These are phyloP conservation scores for Umimayanthus kanabou DNA, from an alignment of 92 coral and sea anemone species.

Conservation along the genomic window DNA sequence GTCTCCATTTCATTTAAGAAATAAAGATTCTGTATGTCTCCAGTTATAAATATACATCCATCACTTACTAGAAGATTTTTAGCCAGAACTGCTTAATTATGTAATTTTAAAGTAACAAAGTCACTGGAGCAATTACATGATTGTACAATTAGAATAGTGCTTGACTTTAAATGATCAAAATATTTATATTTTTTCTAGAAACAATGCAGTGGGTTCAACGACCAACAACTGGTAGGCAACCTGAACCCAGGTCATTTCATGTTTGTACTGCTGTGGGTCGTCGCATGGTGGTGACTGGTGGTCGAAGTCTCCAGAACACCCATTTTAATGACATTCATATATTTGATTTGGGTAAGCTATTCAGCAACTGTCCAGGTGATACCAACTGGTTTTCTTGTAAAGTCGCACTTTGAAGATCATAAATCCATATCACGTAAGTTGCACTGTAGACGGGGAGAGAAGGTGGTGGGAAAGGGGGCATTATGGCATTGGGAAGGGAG, in stretches of 20 bases:
- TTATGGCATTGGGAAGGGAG: no score
- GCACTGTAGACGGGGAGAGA: no score
- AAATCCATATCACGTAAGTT: neutral
- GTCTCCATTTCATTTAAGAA: no score
- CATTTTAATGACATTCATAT: constrained; percentile 75
- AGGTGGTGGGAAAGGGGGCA: neutral
- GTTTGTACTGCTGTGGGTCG: constrained; percentile 68
- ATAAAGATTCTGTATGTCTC: no score
- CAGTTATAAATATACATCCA: no score
- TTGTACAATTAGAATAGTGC: neutral
- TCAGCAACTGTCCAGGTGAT: no score
- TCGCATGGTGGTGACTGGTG: constrained; percentile 79
- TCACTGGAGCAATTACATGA: neutral
- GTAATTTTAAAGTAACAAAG: neutral
- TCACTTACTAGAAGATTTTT: no score
- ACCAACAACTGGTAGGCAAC: constrained; percentile 67
- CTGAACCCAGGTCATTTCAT: constrained; percentile 86
- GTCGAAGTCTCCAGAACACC: constrained; percentile 63
- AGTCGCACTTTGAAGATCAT: neutral
- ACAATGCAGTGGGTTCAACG: constrained; percentile 67
- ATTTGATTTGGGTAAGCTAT: constrained; percentile 63
- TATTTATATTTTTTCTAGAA: constrained; percentile 42
- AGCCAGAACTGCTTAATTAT: no score
- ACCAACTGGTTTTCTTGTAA: neutral
- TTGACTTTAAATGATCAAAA: neutral